A percentile compares a stretch with the other conserved stretches of the same genome.
phyloP scores from a whole-genome alignment of 2,888 invertebrate species.

The Criorhina ranunculi region DNA sequence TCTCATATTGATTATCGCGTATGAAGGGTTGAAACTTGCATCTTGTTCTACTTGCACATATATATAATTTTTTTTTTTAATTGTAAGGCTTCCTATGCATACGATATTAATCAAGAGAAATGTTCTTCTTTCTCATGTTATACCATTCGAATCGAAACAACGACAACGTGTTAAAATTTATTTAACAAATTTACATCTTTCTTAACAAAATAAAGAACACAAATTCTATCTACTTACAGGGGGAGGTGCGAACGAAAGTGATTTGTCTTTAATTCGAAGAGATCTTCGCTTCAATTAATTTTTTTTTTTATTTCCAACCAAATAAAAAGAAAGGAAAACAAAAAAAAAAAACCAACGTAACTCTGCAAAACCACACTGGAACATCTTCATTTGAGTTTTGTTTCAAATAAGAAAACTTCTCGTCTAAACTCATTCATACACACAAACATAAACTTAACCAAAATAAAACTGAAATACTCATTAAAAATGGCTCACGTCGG shows the following conservation, averaged over 20 bases:
- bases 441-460: slow-evolving; percentile 29
- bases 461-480: slow-evolving; percentile 68
- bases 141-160: slow-evolving; percentile 65
- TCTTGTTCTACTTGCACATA: slow-evolving; percentile 66
- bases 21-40: slow-evolving; percentile 49
- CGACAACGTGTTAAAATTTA: slow-evolving; percentile 44
- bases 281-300: slow-evolving; percentile 78
- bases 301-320: slow-evolving; percentile 68
- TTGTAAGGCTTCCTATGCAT: slow-evolving; percentile 67
- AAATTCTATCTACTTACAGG: slow-evolving; percentile 79
- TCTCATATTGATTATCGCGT: slow-evolving; percentile 64
- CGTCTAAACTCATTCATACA: slow-evolving; percentile 19
- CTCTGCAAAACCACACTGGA: slow-evolving; percentile 48
- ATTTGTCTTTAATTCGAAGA: slow-evolving; percentile 81
- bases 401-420: slow-evolving; percentile 55
- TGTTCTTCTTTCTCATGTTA: slow-evolving; percentile 42
- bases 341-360: slow-evolving; percentile 55
- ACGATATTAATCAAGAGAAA: slow-evolving; percentile 54
- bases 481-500: slow-evolving; percentile 86
- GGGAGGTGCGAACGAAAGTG: slow-evolving; percentile 84
- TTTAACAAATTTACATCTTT: slow-evolving; percentile 16
- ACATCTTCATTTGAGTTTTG: slow-evolving; percentile 59
- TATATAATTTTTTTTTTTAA: slow-evolving; percentile 23
- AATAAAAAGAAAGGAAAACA: slow-evolving; percentile 65
- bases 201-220: background rate